Evolutionary conservation across 2,888 invertebrate species (phyloP), one percentile per base, ranked within the genome.

Genomic region (Chorisops tibialis): DNA sequence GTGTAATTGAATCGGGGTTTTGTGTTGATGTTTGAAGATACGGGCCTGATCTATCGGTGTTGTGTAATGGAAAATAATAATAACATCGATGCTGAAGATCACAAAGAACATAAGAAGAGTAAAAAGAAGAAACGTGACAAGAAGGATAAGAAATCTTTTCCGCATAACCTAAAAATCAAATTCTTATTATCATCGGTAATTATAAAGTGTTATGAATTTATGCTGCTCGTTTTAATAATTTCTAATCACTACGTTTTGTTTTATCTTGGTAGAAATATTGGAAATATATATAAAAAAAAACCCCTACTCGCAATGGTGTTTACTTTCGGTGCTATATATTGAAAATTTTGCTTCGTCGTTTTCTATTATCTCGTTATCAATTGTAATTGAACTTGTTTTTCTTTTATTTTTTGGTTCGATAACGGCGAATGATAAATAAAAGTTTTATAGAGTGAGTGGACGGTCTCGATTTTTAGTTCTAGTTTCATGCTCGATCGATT

Each of bases 151-250:
- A 67, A 67, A 67, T 70, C 74, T 61, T 77, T 75, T 73, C 77
- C 77, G 68, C 76, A 76, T 69, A 77, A 76, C 72, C 74, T 77
- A 67, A 77, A 77, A 74, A 77, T 77, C 70, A 76, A 76, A 68
- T 76, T 77, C 72, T 73, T 77, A 63, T 71, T 77, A 67, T 66
- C 56, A 45, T 45, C 56, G 56, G 56, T 59, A 48, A 59, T 21
- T 59, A 48, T 48, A 9, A 18, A 50, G 30, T 52, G 12, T 16
- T 41, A 14, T 41, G 12, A 41, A 41, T 12, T 2, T 16, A 14
- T 41, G 6, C 12, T 41, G 6, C 9, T 39, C 11, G 39, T 16
- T 41, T 41, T 41, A 41, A 41, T 2, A 41, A 41, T 41, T 16
- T 16, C 16, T 41, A 16, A 41, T 41, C 2, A 14, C 12, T 41